Conservation (phyloP, 2,797 vertebrate species). For the Myotis myotis region DNA sequence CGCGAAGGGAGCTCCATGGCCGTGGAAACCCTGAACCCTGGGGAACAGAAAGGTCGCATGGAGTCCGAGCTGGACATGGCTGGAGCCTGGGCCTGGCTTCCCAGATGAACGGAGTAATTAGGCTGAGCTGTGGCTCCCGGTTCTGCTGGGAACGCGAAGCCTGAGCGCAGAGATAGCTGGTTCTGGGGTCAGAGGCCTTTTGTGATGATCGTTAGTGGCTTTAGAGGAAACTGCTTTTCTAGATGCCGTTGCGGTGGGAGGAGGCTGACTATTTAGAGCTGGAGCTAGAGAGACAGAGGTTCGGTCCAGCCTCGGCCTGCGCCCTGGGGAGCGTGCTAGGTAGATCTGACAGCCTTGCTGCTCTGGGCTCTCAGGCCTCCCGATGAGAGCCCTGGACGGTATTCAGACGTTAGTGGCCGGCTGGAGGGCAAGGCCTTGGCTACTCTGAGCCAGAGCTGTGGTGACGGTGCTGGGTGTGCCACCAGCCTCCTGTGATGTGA, state of each 20-base stretch:
- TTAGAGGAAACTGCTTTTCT: constrained; percentile 20
- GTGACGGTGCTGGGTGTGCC: background rate
- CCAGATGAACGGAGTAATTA: background rate
- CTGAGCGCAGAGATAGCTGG: background rate
- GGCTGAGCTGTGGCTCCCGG: background rate
- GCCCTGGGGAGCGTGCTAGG: background rate
- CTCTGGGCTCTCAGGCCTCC: background rate
- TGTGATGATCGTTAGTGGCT: background rate
- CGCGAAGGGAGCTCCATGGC: background rate
- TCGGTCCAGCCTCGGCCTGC: background rate
- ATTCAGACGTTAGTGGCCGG: background rate
- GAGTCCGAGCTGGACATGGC: background rate
- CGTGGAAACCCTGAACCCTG: background rate
- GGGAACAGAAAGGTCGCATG: background rate
- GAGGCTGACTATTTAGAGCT: background rate
- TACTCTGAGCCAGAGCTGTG: background rate
- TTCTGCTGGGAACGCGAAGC: background rate
- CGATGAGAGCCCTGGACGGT: background rate
- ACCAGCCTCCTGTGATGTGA: background rate
- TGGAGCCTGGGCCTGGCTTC: background rate
- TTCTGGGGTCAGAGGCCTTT: constrained; percentile 49
- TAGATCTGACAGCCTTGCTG: background rate
- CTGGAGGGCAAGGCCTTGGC: background rate
- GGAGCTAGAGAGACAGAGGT: background rate
- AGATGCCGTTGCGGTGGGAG: background rate